Evolutionary conservation across 2,113 vertebrate genomes (phyloP).

Genomic region (Sinocyclocheilus maitianheensis): DNA sequence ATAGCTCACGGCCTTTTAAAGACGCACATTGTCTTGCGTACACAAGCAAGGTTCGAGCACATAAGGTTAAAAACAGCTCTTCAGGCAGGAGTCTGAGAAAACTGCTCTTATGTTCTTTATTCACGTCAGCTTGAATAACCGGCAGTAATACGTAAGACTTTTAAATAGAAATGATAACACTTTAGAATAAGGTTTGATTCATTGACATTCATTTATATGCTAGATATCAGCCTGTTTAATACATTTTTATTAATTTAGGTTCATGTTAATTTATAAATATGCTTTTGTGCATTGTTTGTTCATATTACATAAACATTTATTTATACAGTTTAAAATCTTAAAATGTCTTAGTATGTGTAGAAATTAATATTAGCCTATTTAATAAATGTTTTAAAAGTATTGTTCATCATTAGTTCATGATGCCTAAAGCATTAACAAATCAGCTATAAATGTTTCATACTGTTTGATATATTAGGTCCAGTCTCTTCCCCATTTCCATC

Average conservation of each 20-base stretch:
- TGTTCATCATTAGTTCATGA: not conserved
- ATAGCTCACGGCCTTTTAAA: conserved; percentile 18
- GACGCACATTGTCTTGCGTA: not conserved
- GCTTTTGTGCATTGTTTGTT: not conserved
- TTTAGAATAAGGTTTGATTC: not conserved
- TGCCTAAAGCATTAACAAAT: not conserved
- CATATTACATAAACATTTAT: not conserved
- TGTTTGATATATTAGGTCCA: not conserved
- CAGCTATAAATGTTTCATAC: not conserved
- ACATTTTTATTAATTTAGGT: not conserved
- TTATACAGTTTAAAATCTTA: not conserved
- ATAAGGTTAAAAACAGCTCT: conserved; percentile 1
- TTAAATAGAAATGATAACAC: not conserved
- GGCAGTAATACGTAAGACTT: not conserved
- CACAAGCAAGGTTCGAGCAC: not conserved
- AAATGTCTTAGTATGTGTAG: not conserved
- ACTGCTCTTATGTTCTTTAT: not conserved
- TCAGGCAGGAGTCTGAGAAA: not conserved
- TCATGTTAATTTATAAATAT: not conserved
- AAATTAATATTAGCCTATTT: not conserved
- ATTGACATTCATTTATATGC: not conserved
- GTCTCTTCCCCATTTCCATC: not conserved
- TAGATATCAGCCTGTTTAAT: not conserved
- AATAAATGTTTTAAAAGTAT: not conserved
- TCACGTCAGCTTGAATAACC: not conserved